Percentiles rank a stretch among this genome's conserved stretches.
These are phyloP conservation scores for Corvus cornix DNA, from an alignment of 2,113 vertebrate genomes.

Conservation along the genomic window DNA sequence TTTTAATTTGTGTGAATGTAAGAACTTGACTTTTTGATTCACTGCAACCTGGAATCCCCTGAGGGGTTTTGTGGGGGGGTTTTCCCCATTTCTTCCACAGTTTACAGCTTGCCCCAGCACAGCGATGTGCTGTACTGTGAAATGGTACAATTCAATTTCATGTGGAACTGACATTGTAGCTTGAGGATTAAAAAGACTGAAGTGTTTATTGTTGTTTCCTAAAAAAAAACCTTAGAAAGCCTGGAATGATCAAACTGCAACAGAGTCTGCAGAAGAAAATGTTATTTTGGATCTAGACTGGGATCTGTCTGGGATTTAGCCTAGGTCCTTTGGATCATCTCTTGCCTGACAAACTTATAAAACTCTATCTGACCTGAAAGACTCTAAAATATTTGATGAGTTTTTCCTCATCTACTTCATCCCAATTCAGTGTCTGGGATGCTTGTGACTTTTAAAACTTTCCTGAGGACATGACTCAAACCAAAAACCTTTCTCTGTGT, in stretches of 20 bases:
- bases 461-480: not conserved
- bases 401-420: not conserved
- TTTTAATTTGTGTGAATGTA: not conserved
- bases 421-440: not conserved
- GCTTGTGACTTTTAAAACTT: not conserved
- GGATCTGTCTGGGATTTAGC: not conserved
- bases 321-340: not conserved
- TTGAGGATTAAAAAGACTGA: not conserved
- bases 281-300: not conserved
- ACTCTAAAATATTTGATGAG: not conserved
- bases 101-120: not conserved
- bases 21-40: not conserved
- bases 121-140: not conserved
- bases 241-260: not conserved
- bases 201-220: not conserved
- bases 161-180: not conserved
- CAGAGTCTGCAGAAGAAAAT: not conserved
- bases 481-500: not conserved
- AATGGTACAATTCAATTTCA: not conserved
- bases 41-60: not conserved
- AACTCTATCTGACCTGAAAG: not conserved
- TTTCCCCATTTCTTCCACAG: not conserved
- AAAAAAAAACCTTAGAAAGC: not conserved
- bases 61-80: not conserved
- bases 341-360: not conserved